Evolutionary conservation across 2,888 invertebrate species (phyloP).

Genomic region (Drosophila kuntzei): DNA sequence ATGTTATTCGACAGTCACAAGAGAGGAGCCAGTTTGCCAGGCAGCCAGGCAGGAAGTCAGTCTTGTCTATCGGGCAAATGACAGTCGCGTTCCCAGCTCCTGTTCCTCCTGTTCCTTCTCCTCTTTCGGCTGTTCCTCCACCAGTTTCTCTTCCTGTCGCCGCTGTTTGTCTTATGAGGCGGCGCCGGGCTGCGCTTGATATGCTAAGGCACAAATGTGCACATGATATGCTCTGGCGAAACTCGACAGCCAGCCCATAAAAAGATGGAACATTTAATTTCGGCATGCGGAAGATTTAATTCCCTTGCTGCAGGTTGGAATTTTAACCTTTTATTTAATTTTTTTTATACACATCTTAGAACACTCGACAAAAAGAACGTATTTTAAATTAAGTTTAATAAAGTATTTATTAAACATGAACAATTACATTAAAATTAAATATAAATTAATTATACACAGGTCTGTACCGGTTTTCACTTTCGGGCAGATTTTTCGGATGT

Average conservation of each 20-base stretch:
- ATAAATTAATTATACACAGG: too few relatives aligned
- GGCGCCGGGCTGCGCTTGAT: slow-evolving; percentile 48
- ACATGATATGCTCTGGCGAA: slow-evolving; percentile 59
- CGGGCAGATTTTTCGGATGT: too few relatives aligned
- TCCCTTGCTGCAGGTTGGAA: not conserved
- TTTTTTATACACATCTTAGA: too few relatives aligned
- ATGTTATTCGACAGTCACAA: slow-evolving; percentile 32
- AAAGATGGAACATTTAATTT: not conserved
- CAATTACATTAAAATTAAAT: too few relatives aligned
- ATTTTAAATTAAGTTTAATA: too few relatives aligned
- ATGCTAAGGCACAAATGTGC: slow-evolving; percentile 59
- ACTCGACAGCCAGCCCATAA: slow-evolving; percentile 16
- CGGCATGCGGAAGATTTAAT: not conserved
- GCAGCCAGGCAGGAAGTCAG: slow-evolving; percentile 46
- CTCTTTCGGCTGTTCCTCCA: not conserved
- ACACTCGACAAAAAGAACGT: too few relatives aligned
- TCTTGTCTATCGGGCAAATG: slow-evolving; percentile 76
- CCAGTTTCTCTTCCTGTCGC: not conserved
- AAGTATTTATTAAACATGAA: too few relatives aligned
- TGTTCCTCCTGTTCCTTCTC: not conserved
- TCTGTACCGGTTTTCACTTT: too few relatives aligned
- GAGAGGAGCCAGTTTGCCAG: slow-evolving; percentile 15
- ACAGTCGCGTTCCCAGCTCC: slow-evolving; percentile 62
- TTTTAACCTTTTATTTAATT: too few relatives aligned
- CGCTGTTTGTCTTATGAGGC: slow-evolving; percentile 51